Conservation (phyloP, 2,797 vertebrate genomes). For the Columba guinea region DNA sequence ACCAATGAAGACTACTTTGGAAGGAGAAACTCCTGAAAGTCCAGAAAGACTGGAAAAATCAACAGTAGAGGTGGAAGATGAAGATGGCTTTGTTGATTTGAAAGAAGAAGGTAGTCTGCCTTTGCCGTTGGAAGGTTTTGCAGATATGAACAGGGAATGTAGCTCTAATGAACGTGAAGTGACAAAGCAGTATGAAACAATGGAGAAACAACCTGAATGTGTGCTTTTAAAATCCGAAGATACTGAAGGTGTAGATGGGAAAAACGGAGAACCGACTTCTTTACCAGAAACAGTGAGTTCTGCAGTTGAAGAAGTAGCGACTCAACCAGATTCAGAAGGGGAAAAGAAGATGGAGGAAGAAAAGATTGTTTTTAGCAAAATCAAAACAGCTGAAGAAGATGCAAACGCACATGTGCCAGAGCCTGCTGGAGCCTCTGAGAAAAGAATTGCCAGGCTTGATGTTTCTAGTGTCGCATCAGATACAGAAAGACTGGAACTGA, state of each 20-base stretch:
- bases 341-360: slow-evolving; percentile 25
- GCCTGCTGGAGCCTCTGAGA: slow-evolving; percentile 79
- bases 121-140: slow-evolving; percentile 53
- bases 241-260: not conserved
- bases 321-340: not conserved
- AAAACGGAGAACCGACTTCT: not conserved
- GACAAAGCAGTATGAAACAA: not conserved
- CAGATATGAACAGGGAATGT: slow-evolving; percentile 43
- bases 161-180: slow-evolving; percentile 55
- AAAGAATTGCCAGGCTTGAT: slow-evolving; percentile 91
- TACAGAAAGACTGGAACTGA: slow-evolving; percentile 91
- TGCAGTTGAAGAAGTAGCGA: not conserved
- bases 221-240: slow-evolving; percentile 10
- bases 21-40: slow-evolving; percentile 49
- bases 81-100: slow-evolving; percentile 78
- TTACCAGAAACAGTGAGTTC: slow-evolving; percentile 17
- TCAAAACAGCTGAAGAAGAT: not conserved
- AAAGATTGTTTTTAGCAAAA: not conserved
- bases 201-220: not conserved
- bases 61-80: slow-evolving; percentile 61
- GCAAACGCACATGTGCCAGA: not conserved
- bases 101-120: slow-evolving; percentile 66
- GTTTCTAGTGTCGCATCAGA: slow-evolving; percentile 96
- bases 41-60: slow-evolving; percentile 66
- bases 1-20: slow-evolving; percentile 2